phyloP scores from a whole-genome alignment of 2,888 invertebrate genomes.

The Dryobota labecula region DNA sequence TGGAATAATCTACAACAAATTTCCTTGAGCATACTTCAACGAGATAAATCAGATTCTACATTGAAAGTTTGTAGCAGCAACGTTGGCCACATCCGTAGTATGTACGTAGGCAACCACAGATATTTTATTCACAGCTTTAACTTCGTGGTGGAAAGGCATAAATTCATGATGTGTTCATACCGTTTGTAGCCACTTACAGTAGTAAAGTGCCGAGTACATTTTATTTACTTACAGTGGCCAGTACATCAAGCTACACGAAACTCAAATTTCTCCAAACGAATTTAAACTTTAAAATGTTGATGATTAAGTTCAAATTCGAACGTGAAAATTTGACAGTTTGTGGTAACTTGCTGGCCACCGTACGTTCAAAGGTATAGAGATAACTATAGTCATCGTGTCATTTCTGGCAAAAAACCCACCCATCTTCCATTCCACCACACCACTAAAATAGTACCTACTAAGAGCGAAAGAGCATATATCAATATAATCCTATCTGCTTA shows the following conservation, averaged over 20 bases:
- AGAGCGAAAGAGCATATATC: neutral
- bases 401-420: conserved; percentile 8
- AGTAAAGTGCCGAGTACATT: conserved; percentile 29
- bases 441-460: no score
- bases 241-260: no score
- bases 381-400: neutral
- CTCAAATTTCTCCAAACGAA: no score
- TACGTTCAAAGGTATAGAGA: neutral
- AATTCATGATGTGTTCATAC: conserved; percentile 56
- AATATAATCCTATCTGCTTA: neutral
- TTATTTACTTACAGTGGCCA: no score
- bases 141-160: conserved; percentile 40
- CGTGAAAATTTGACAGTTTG: no score
- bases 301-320: no score
- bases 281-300: no score
- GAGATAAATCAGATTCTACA: conserved; percentile 53
- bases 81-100: neutral
- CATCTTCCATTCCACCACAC: neutral
- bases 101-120: conserved; percentile 19
- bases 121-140: conserved; percentile 58
- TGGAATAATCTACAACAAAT: conserved; percentile 50
- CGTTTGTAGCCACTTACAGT: conserved; percentile 34
- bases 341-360: no score
- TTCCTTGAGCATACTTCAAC: conserved; percentile 45
- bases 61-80: conserved; percentile 45